Base-by-base conservation (phyloP, 2,888 invertebrate species). In the Icerya purchasi region DNA sequence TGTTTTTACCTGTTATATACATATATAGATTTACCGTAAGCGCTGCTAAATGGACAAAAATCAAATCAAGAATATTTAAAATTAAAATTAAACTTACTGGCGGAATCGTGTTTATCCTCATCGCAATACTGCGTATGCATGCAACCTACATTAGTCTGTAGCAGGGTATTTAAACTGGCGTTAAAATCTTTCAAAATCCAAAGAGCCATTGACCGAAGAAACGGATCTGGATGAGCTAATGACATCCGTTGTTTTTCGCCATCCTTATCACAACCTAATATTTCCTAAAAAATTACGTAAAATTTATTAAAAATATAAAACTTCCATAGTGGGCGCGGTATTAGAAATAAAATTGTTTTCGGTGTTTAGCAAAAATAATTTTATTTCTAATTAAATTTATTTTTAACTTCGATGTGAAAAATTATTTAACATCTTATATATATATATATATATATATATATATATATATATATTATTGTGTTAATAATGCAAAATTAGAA, bases 131-230 rank as follows among this genome's bases (percentile, higher is more conserved):
- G 76, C 18, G 80, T 78, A 72, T 90, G 89, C 69, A 84, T 76
- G 0, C 81, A 77, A 0, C 90, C 91, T 2, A 87, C 85, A 57
- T 86, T 83, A 22, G 77, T 82, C 14, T 84, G 74, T 14, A 96
- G 74, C 24, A 97, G 73, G 0, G 94, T 94, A 67, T 85, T 86
- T 1, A 96, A 75, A 24, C 94, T 86, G 1, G 82, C 82, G 20
- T 86, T 84, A 69, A 93, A 86, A 63, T 92, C 91, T 70, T 92
- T 91, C 57, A 98, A 74, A 64, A 90, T 84, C 98, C 98, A 99
- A 52, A 91, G 76, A 0, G 96, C 89, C 89, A 98, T 98, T 2
- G 97, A 97, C 2, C 98, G 81, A 20, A 96, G 76, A 74, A 99
- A 99, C 0, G 98, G 97, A 75, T 99, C 97, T 0, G 90, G 89